Conservation (phyloP, 2,797 vertebrate species). For the Choloepus didactylus region DNA sequence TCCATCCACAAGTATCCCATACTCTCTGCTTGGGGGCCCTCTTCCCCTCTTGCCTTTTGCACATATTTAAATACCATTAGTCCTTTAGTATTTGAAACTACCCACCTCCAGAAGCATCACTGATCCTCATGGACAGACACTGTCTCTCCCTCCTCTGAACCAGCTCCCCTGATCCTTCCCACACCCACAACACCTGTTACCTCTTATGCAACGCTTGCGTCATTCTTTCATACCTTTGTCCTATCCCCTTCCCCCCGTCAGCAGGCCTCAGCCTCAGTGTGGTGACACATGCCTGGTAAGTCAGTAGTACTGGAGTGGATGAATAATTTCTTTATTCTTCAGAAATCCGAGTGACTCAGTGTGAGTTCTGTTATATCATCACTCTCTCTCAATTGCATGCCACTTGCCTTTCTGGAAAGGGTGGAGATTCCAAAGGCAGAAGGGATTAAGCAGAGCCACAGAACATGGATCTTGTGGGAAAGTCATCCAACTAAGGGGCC, state of each 20-base stretch:
- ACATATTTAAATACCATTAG: too few relatives aligned
- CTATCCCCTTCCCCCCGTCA: too few relatives aligned
- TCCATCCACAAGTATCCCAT: accelerated
- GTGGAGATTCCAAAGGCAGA: not conserved
- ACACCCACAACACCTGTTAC: too few relatives aligned
- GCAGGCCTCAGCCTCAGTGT: too few relatives aligned
- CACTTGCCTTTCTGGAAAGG: too few relatives aligned
- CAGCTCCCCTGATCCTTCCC: not conserved
- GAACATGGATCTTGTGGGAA: accelerated
- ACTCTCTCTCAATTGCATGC: accelerated
- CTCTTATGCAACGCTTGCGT: too few relatives aligned
- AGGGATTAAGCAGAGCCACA: not conserved
- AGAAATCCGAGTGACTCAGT: not conserved
- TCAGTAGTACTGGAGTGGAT: not conserved
- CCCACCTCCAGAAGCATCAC: not conserved
- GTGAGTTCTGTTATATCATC: accelerated
- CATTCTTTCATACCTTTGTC: not conserved
- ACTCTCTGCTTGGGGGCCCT: accelerated
- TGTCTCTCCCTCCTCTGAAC: not conserved
- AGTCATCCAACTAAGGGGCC: too few relatives aligned
- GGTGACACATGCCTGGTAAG: accelerated
- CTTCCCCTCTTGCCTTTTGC: too few relatives aligned
- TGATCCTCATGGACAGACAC: accelerated
- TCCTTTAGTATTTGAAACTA: not conserved
- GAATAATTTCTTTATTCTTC: not conserved